A percentile compares a stretch with the other conserved stretches of the same genome.
Evolutionary conservation across 1,140 invertebrate species (phyloP).

Genomic region (Panonychus citri): DNA sequence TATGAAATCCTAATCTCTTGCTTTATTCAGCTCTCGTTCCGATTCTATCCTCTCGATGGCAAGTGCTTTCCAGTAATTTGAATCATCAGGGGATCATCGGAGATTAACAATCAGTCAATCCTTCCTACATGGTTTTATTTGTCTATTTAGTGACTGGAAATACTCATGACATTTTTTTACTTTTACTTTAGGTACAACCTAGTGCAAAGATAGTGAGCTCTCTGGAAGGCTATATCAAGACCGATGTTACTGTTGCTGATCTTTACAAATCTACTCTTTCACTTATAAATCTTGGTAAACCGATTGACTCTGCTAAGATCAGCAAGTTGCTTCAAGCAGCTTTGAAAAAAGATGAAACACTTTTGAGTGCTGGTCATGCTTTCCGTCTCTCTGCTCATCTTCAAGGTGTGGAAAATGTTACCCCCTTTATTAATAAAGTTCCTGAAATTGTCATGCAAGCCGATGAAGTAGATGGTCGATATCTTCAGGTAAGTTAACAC

Average conservation of each 20-base stretch:
- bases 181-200: constrained; percentile 19
- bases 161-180: constrained; percentile 18
- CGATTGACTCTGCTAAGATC: constrained; percentile 28
- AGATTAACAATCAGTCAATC: constrained; percentile 8
- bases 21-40: not conserved
- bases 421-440: constrained; percentile 42
- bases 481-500: constrained; percentile 28
- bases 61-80: no score
- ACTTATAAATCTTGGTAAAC: constrained; percentile 22
- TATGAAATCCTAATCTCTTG: constrained; percentile 4
- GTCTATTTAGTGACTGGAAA: constrained; percentile 10
- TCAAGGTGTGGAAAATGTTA: constrained; percentile 29
- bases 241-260: constrained; percentile 19
- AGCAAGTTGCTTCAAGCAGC: constrained; percentile 37
- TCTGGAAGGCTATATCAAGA: constrained; percentile 25
- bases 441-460: constrained; percentile 79
- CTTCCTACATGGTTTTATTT: constrained; percentile 1
- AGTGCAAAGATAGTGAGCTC: constrained; percentile 19
- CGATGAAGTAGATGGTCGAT: constrained; percentile 72
- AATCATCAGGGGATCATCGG: no score
- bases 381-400: constrained; percentile 49
- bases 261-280: constrained; percentile 23
- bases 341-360: constrained; percentile 44
- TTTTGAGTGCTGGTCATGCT: constrained; percentile 20
- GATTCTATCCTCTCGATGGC: no score